These are phyloP conservation scores for Notarius quadriscutis DNA, from an alignment of 2,113 vertebrate genomes.

Conservation along the genomic window DNA sequence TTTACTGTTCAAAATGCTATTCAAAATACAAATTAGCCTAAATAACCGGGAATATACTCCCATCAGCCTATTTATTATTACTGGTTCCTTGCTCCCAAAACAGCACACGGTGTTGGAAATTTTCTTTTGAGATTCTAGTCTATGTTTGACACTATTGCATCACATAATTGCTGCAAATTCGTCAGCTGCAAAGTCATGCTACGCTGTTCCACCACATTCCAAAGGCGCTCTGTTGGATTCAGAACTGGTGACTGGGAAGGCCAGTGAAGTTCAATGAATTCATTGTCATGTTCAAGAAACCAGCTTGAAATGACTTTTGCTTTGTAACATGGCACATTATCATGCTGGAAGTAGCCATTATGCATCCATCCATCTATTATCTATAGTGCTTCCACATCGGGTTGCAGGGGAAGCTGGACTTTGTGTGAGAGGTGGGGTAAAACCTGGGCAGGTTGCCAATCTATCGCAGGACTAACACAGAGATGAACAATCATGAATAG, in stretches of 20 bases:
- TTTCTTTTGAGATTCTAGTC: neutral
- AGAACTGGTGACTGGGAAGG: neutral
- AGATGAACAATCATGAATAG: too few relatives aligned
- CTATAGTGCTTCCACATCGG: too few relatives aligned
- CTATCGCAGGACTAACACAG: too few relatives aligned
- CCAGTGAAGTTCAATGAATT: neutral
- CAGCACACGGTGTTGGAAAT: neutral
- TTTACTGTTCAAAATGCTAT: neutral
- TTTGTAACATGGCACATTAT: neutral
- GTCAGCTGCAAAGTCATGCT: neutral
- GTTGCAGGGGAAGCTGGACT: too few relatives aligned
- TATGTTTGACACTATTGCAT: neutral
- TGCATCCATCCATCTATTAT: neutral
- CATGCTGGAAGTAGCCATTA: neutral
- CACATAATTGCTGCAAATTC: neutral
- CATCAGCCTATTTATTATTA: neutral
- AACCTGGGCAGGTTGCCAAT: too few relatives aligned
- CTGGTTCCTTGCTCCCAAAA: neutral
- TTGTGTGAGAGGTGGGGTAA: too few relatives aligned
- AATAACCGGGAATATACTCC: neutral
- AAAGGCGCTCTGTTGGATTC: neutral
- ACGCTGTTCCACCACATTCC: neutral
- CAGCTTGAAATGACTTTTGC: neutral
- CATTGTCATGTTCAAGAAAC: neutral
- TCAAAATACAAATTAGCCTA: neutral